Conservation (phyloP, 2,888 invertebrate species). For the Glyphotaelius pellucidus region DNA sequence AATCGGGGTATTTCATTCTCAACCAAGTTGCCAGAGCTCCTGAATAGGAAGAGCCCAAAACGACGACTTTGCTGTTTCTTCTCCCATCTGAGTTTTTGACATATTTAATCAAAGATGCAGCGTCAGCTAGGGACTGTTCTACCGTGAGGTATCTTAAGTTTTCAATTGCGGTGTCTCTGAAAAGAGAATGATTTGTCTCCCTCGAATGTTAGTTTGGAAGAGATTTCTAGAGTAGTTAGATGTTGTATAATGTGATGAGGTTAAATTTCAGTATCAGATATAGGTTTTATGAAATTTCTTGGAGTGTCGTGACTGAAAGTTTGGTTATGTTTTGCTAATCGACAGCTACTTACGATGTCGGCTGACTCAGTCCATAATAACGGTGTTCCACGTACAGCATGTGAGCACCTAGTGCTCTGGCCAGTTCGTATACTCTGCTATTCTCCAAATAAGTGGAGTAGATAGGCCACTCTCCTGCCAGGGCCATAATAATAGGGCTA, state of each 20-base stretch:
- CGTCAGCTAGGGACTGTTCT: slow-evolving; percentile 73
- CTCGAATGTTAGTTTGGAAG: neutral
- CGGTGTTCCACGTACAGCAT: neutral
- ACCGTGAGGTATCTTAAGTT: slow-evolving; percentile 71
- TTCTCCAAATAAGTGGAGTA: neutral
- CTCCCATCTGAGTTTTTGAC: slow-evolving; percentile 65
- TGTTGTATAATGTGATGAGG: neutral
- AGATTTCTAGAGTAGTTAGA: neutral
- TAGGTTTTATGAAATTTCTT: neutral
- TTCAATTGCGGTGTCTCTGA: slow-evolving; percentile 63
- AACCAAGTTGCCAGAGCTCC: slow-evolving; percentile 75
- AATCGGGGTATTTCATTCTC: slow-evolving; percentile 72
- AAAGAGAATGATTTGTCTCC: slow-evolving; percentile 8
- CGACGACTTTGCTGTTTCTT: slow-evolving; percentile 68
- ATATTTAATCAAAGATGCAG: slow-evolving; percentile 71
- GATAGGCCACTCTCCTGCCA: neutral
- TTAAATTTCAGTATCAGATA: neutral
- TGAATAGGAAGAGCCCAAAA: slow-evolving; percentile 74
- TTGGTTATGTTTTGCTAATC: too few relatives aligned
- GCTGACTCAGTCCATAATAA: neutral
- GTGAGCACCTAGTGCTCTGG: neutral
- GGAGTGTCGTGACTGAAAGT: too few relatives aligned
- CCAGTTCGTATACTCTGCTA: neutral
- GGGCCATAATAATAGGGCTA: neutral
- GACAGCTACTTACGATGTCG: neutral